phyloP scores from a whole-genome alignment of 2,888 invertebrate genomes.

The Drosophila nr. medialis region DNA sequence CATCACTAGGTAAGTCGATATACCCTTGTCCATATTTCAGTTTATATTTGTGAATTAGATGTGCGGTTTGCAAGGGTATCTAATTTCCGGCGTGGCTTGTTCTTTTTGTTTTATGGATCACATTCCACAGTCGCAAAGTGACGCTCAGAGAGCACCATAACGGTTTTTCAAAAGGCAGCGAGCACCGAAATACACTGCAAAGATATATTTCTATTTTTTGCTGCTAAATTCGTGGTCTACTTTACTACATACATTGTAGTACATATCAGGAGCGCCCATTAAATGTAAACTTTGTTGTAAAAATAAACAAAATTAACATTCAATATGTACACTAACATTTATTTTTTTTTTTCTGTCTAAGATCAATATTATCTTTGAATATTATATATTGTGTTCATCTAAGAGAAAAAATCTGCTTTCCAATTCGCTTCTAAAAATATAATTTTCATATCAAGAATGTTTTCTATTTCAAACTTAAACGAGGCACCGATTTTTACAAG shows the following conservation, averaged over 20 bases:
- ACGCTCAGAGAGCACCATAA: background rate
- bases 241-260: too few relatives aligned
- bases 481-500: background rate
- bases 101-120: background rate
- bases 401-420: background rate
- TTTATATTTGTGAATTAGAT: background rate
- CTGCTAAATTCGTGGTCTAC: background rate
- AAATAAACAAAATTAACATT: background rate
- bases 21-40: background rate
- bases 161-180: background rate
- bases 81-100: background rate
- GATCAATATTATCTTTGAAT: background rate
- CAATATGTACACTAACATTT: background rate
- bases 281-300: background rate
- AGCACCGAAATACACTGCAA: background rate
- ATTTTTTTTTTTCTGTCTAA: background rate
- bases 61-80: background rate
- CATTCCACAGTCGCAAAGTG: background rate
- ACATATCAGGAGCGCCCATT: background rate
- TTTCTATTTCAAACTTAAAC: background rate
- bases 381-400: background rate
- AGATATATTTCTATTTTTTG: background rate
- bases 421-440: background rate
- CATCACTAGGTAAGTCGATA: background rate
- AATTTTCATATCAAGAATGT: background rate